Percentiles rank a stretch among this genome's conserved stretches.
Evolutionary conservation across 2,888 invertebrate species (phyloP).

Genomic region (Anthrax anthrax): DNA sequence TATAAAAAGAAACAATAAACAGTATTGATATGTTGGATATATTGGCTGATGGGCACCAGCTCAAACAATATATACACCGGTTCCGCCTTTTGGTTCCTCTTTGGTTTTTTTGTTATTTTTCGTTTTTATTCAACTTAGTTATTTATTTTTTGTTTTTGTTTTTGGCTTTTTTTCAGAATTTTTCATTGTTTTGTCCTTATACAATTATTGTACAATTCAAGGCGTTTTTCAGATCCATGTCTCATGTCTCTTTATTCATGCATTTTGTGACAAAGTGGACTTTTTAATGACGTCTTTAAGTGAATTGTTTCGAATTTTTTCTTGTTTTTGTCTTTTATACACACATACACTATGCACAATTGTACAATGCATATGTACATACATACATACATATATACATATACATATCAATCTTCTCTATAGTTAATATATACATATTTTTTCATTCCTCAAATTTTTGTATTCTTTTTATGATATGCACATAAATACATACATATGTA

Average conservation of each 20-base stretch:
- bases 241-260: conserved; percentile 12
- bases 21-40: too few relatives aligned
- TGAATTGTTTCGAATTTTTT: conserved; percentile 13
- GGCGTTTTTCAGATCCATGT: background rate
- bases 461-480: background rate
- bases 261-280: conserved; percentile 14
- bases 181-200: too few relatives aligned
- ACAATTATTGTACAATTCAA: background rate
- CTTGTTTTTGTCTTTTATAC: background rate
- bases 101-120: too few relatives aligned
- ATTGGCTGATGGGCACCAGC: background rate
- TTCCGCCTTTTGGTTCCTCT: background rate
- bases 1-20: too few relatives aligned
- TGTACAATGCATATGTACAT: too few relatives aligned
- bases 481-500: too few relatives aligned
- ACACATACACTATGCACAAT: too few relatives aligned
- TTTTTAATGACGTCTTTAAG: conserved; percentile 14
- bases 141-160: background rate
- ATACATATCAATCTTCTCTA: too few relatives aligned
- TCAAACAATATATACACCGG: background rate
- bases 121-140: too few relatives aligned
- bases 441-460: background rate
- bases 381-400: too few relatives aligned
- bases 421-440: too few relatives aligned
- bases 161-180: too few relatives aligned